phyloP scores from a whole-genome alignment of 2,113 vertebrate genomes.

The Barbus barbus region DNA sequence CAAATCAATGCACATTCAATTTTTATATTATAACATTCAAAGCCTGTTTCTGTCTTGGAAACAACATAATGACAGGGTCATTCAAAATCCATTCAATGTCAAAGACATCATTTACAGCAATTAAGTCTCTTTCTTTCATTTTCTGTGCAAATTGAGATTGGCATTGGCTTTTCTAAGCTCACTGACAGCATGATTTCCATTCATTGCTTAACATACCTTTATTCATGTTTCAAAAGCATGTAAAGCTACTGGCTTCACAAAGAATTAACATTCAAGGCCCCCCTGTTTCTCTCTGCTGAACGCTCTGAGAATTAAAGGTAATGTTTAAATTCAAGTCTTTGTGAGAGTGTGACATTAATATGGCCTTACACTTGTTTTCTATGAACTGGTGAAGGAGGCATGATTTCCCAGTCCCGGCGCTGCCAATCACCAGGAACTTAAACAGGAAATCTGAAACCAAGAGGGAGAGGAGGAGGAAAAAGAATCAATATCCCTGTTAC shows the following conservation, averaged over 20 bases:
- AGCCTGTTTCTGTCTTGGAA: not conserved
- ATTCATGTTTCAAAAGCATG: constrained; percentile 11
- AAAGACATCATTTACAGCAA: not conserved
- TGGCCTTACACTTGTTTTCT: constrained; percentile 89
- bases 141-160: not conserved
- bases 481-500: constrained; percentile 35
- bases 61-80: not conserved
- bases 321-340: constrained; percentile 25
- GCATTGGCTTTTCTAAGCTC: not conserved
- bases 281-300: not conserved
- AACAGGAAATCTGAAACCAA: constrained; percentile 89
- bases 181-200: constrained; percentile 9
- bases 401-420: constrained; percentile 90
- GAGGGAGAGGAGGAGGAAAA: constrained; percentile 17
- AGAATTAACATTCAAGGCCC: constrained; percentile 16
- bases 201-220: not conserved
- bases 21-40: not conserved
- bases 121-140: not conserved
- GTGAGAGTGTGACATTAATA: constrained; percentile 2
- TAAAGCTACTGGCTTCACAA: not conserved
- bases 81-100: not conserved
- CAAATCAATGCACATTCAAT: not conserved
- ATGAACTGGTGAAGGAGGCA: constrained; percentile 96
- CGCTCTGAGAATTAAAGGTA: constrained; percentile 27
- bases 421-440: constrained; percentile 95